Percentiles rank a stretch among this genome's conserved stretches.
These are phyloP conservation scores for Pampusana beccarii DNA, from an alignment of 2,113 vertebrate species.

Conservation along the genomic window DNA sequence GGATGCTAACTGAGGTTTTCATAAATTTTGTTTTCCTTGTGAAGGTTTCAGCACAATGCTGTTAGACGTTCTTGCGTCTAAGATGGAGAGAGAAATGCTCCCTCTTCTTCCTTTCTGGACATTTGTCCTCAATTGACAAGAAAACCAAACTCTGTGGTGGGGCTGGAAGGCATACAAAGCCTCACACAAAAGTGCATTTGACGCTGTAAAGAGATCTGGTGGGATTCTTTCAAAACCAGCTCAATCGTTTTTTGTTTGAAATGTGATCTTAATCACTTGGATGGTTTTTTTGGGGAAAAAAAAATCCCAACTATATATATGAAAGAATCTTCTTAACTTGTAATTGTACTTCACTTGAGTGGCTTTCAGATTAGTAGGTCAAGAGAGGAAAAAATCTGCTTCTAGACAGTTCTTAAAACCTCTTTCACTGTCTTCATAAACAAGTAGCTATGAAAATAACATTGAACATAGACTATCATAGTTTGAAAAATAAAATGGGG, in stretches of 20 bases:
- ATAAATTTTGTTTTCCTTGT: neutral
- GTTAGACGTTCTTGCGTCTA: neutral
- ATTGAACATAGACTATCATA: neutral
- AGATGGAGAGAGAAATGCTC: neutral
- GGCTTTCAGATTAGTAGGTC: constrained; percentile 8
- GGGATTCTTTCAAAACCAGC: constrained; percentile 20
- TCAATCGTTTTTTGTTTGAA: neutral
- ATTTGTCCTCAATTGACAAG: neutral
- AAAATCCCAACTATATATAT: neutral
- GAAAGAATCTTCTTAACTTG: neutral
- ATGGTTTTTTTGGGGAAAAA: neutral
- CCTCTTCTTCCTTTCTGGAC: neutral
- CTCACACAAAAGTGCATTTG: neutral
- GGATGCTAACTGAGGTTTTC: neutral
- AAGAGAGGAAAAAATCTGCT: neutral
- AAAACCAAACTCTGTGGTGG: neutral
- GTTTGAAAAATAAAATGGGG: neutral
- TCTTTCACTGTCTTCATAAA: neutral
- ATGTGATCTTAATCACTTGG: neutral
- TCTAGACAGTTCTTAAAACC: neutral
- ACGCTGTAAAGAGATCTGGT: neutral
- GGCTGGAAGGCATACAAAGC: neutral
- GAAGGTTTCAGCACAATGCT: neutral
- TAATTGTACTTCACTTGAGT: neutral
- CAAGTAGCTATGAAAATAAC: neutral